Base-by-base conservation (phyloP, 2,113 vertebrate species). In the Leptobrachium ailaonicum region DNA sequence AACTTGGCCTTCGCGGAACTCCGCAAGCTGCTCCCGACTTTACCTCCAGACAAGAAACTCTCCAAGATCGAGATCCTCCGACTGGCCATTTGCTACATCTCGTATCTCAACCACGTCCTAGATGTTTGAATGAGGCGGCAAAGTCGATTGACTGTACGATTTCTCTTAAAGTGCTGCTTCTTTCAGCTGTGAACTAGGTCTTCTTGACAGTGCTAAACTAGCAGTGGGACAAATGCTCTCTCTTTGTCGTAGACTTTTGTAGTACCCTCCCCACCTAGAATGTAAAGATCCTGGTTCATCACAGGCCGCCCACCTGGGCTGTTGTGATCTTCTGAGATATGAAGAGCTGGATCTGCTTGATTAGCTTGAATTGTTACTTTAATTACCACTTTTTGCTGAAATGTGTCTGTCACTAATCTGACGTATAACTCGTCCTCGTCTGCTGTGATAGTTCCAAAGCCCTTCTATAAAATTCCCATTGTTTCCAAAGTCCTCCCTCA, bases 11-110 rank as follows among this genome's bases (percentile, higher is more conserved):
- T 93, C 0, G 93, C 90, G 0, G 92, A 93, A 86, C 87, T 94
- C 75, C 85, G 93, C 12, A 91, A 91, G 77, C 90, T 94, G 73
- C 89, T 94, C 64, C 93, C 93, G 77, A 93, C 93, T 0, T 84
- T 94, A 60, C 92, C 93, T 0, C 93, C 93, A 0, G 93, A 93
- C 84, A 93, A 94, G 89, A 93, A 93, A 79, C 90, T 94, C 44
- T 94, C 92, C 85, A 93, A 93, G 79, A 93, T 94, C 0, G 93
- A 94, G 85, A 94, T 94, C 83, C 88, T 93, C 8, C 88, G 92
- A 41, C 43, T 94, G 6, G 92, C 93, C 74, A 93, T 93, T 86
- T 94, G 92, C 82, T 93, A 94, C 82, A 93, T 93, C 84, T 93
- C 92, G 63, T 93, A 94, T 82, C 91, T 93, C 85, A 94, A 93